Conservation (phyloP, 2,113 vertebrate genomes). For the Hyaena hyaena region DNA sequence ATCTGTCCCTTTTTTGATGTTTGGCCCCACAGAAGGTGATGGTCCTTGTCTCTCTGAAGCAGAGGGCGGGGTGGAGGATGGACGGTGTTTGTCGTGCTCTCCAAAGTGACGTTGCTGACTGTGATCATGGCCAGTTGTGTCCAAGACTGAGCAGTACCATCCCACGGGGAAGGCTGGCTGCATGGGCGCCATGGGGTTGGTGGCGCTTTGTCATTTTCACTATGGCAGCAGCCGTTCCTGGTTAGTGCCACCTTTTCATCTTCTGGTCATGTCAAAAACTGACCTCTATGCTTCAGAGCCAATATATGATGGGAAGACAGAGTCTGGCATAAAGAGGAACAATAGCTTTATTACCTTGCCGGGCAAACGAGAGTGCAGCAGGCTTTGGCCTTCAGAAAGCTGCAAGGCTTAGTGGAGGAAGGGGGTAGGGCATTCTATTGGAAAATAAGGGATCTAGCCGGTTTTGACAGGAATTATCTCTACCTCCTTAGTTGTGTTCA, state of each 20-base stretch:
- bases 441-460: neutral
- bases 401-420: neutral
- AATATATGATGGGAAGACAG: neutral
- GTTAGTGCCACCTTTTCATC: neutral
- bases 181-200: rapidly evolving
- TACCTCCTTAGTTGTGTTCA: neutral
- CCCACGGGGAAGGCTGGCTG: rapidly evolving
- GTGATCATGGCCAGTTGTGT: rapidly evolving
- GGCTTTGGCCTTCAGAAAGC: neutral
- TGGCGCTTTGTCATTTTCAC: no score
- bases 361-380: neutral
- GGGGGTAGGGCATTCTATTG: neutral
- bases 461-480: neutral
- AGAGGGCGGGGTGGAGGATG: no score
- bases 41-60: no score
- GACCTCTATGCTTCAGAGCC: neutral
- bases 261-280: neutral
- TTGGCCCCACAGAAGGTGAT: neutral
- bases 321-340: neutral
- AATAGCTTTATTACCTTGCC: neutral
- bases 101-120: rapidly evolving
- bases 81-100: neutral
- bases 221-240: no score
- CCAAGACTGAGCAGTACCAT: neutral
- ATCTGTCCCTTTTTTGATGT: neutral